Conservation (phyloP, 2,113 vertebrate genomes). For the Ivindomyrus marchei region DNA sequence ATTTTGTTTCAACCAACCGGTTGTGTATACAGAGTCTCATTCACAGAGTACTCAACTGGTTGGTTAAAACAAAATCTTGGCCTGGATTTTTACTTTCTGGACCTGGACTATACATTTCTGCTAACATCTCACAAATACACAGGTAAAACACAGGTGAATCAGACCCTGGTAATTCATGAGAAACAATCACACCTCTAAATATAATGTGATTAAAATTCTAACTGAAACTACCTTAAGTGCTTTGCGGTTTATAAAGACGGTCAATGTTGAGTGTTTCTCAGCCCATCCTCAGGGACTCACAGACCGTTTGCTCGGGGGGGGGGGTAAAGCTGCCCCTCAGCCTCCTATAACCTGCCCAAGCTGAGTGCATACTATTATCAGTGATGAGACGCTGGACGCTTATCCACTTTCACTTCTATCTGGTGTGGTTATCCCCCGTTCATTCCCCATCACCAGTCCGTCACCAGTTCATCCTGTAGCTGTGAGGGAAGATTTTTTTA, state of each 20-base stretch:
- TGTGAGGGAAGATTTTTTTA: conserved; percentile 76
- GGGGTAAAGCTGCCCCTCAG: no score
- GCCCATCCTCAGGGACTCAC: neutral
- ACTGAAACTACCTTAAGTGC: neutral
- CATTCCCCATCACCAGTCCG: neutral
- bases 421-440: neutral
- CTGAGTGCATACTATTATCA: neutral
- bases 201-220: neutral
- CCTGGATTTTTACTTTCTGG: neutral
- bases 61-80: neutral
- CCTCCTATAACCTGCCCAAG: neutral
- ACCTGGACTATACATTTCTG: neutral
- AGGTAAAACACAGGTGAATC: neutral
- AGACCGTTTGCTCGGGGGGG: no score
- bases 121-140: neutral
- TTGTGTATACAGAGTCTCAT: neutral
- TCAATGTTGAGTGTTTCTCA: neutral
- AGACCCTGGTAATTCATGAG: neutral
- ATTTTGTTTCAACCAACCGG: neutral
- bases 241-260: neutral
- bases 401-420: neutral
- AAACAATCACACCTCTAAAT: neutral
- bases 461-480: conserved; percentile 59
- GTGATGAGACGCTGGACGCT: neutral
- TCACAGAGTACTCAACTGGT: neutral